Conservation (phyloP, 2,888 invertebrate genomes). For the Iselma pallidipennis region DNA sequence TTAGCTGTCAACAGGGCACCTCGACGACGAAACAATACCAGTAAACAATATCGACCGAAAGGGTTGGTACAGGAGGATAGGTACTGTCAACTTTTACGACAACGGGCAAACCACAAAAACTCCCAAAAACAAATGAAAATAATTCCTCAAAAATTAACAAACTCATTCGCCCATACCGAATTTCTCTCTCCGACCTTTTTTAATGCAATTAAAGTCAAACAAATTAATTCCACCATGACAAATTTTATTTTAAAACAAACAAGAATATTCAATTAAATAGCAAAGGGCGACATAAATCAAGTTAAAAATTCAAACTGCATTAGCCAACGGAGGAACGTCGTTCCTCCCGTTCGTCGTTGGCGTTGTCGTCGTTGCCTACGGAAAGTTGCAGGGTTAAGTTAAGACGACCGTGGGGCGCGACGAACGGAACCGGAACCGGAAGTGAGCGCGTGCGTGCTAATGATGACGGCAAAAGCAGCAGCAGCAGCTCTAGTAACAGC, state of each 20-base stretch:
- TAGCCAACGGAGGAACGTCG: constrained; percentile 33
- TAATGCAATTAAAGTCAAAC: constrained; percentile 7
- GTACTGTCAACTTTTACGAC: background rate
- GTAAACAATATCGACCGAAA: constrained; percentile 22
- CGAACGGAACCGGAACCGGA: constrained; percentile 54
- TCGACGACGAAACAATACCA: constrained; percentile 27
- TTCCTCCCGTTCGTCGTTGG: background rate
- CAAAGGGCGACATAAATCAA: constrained; percentile 48
- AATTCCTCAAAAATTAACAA: background rate
- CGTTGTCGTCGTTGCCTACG: background rate
- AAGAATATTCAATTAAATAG: constrained; percentile 50
- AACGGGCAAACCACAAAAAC: background rate
- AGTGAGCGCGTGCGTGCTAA: constrained; percentile 56
- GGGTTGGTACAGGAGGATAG: constrained; percentile 13
- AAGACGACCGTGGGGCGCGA: constrained; percentile 44
- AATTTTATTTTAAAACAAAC: constrained; percentile 45
- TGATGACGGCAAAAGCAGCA: constrained; percentile 38
- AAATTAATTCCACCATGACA: constrained; percentile 37
- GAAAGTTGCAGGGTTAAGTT: constrained; percentile 31
- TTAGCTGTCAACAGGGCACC: constrained; percentile 46
- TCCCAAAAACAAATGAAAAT: background rate
- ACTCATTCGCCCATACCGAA: background rate
- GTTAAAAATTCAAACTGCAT: constrained; percentile 52
- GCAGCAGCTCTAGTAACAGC: background rate
- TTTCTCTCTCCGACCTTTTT: background rate